A percentile compares a stretch with the other conserved stretches of the same genome.
Evolutionary conservation across 2,888 invertebrate genomes (phyloP).

Genomic region (Lobophora halterata): DNA sequence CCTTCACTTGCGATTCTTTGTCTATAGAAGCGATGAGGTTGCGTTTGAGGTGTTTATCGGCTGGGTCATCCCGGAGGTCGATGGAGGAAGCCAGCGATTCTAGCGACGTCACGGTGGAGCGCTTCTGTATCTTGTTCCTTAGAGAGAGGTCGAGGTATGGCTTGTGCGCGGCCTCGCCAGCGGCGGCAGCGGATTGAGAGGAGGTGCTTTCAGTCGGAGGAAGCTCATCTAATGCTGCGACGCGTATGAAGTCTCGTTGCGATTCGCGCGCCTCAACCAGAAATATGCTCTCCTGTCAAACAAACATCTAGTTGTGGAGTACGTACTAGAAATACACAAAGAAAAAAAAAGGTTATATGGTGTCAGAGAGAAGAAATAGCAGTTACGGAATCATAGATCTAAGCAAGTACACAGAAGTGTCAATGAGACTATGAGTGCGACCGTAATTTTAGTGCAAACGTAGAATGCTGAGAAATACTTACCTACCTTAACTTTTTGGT

Average conservation of each 20-base stretch:
- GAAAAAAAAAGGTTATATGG: no score
- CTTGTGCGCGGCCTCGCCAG: conserved; percentile 16
- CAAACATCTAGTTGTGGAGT: conserved; percentile 4
- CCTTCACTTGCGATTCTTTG: conserved; percentile 65
- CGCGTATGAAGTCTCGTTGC: conserved; percentile 82
- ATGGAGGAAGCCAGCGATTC: conserved; percentile 73
- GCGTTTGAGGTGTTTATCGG: conserved; percentile 49
- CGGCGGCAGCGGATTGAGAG: conserved; percentile 5
- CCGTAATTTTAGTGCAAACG: no score
- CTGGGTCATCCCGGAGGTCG: conserved; percentile 46
- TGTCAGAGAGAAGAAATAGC: no score
- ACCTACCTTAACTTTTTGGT: no score
- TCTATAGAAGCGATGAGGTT: conserved; percentile 47
- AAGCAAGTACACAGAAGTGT: no score
- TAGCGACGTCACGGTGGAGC: conserved; percentile 79
- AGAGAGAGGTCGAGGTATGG: conserved; percentile 54
- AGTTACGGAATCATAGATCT: no score
- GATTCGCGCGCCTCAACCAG: conserved; percentile 88
- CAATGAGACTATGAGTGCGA: no score
- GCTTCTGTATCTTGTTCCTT: conserved; percentile 44
- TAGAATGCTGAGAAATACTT: no score
- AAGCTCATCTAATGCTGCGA: conserved; percentile 49
- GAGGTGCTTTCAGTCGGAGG: conserved; percentile 33
- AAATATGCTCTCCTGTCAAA: conserved; percentile 88
- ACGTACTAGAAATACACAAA: no score